Evolutionary conservation across 2,113 vertebrate species (phyloP).

Genomic region (Meles meles): DNA sequence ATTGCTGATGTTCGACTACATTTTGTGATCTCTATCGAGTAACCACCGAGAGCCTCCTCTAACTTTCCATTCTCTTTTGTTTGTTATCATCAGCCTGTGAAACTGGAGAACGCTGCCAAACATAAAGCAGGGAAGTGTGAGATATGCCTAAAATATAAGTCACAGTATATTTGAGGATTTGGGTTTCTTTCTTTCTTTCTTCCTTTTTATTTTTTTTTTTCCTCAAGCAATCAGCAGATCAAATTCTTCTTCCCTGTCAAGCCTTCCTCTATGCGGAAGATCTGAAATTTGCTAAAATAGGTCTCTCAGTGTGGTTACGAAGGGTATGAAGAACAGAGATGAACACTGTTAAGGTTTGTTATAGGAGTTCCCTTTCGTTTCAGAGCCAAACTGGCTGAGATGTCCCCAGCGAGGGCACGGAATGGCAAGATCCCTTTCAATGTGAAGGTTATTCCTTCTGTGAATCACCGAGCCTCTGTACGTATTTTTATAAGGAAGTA

Average conservation of each 20-base stretch:
- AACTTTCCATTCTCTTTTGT: constrained; percentile 83
- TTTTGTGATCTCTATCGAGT: constrained; percentile 64
- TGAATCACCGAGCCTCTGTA: constrained; percentile 30
- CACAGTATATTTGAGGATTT: constrained; percentile 73
- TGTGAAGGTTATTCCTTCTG: constrained; percentile 1
- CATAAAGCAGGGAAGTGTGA: constrained; percentile 70
- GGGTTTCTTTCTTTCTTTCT: not conserved
- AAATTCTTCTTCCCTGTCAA: constrained; percentile 71
- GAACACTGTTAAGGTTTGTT: not conserved
- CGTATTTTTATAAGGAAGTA: constrained; percentile 12
- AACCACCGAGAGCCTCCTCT: constrained; percentile 74
- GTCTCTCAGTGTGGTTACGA: constrained; percentile 27
- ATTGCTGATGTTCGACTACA: constrained; percentile 39
- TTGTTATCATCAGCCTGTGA: constrained; percentile 80
- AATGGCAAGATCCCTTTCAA: not conserved
- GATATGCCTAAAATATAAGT: constrained; percentile 80
- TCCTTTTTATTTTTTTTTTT: not conserved
- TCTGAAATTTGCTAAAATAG: constrained; percentile 64
- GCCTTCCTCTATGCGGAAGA: constrained; percentile 49
- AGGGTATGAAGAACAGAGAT: constrained; percentile 57
- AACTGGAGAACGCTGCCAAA: constrained; percentile 74
- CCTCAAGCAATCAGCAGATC: constrained; percentile 71
- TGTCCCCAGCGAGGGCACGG: not conserved
- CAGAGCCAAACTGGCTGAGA: not conserved
- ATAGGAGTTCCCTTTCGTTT: constrained; percentile 29